Percentiles rank a stretch among this genome's conserved stretches.
These are phyloP conservation scores for Onchidella celtica DNA, from an alignment of 2,888 invertebrate species.

Conservation along the genomic window DNA sequence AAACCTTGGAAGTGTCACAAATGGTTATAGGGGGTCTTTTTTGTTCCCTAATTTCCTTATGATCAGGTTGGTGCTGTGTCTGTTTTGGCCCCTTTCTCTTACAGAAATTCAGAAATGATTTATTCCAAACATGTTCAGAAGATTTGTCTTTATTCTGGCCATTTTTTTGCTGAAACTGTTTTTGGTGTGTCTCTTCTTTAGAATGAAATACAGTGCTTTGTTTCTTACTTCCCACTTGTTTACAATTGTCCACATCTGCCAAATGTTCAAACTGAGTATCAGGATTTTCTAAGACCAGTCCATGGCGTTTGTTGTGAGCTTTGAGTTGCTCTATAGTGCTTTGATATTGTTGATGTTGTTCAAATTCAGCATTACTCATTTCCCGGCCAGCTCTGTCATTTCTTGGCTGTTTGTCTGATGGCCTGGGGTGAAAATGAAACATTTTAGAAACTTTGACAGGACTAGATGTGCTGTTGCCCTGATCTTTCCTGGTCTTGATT, in stretches of 20 bases:
- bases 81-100: not conserved
- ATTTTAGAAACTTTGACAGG: constrained; percentile 25
- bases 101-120: not conserved
- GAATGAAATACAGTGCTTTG: too few relatives aligned
- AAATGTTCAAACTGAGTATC: not conserved
- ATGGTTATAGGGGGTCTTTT: too few relatives aligned
- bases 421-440: not conserved
- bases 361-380: not conserved
- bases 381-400: not conserved
- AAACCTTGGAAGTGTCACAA: too few relatives aligned
- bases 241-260: too few relatives aligned
- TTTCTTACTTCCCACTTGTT: too few relatives aligned
- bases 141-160: not conserved
- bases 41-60: not conserved
- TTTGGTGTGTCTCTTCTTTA: too few relatives aligned
- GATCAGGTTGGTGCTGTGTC: not conserved
- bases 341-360: not conserved
- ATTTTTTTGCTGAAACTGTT: not conserved
- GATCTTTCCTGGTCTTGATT: constrained; percentile 23
- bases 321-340: not conserved
- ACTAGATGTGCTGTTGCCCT: constrained; percentile 35
- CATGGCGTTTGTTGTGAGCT: constrained; percentile 17
- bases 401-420: not conserved
- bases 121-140: not conserved
- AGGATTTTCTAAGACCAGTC: not conserved